Conservation (phyloP, 1,140 invertebrate species). For the Coelopa frigida region DNA sequence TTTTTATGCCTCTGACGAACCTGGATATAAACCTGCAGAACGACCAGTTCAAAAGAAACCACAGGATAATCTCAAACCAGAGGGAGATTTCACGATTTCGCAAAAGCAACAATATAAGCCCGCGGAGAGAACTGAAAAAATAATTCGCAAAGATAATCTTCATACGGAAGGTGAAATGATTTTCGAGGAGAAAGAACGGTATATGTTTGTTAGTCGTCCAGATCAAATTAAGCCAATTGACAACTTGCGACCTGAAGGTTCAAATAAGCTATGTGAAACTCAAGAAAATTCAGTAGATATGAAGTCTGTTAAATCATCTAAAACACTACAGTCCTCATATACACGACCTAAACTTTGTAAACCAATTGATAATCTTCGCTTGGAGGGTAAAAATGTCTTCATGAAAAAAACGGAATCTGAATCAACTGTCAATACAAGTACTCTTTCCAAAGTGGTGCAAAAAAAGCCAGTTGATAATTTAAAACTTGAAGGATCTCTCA, state of each 20-base stretch:
- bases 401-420: slow-evolving; percentile 40
- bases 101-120: too few species aligned
- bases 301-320: slow-evolving; percentile 52
- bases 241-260: too few species aligned
- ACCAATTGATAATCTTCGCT: slow-evolving; percentile 54
- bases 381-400: slow-evolving; percentile 49
- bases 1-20: slow-evolving; percentile 30
- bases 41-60: slow-evolving; percentile 38
- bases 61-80: slow-evolving; percentile 46
- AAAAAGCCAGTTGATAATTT: slow-evolving; percentile 44
- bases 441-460: slow-evolving; percentile 51
- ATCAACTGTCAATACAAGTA: slow-evolving; percentile 53
- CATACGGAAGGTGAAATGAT: too few species aligned
- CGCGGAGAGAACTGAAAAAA: too few species aligned
- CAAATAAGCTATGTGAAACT: too few species aligned
- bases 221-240: too few species aligned
- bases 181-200: slow-evolving; percentile 18
- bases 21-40: slow-evolving; percentile 41
- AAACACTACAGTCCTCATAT: slow-evolving; percentile 51
- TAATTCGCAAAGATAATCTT: too few species aligned
- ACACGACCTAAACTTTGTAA: slow-evolving; percentile 49
- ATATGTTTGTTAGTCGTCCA: slow-evolving; percentile 48
- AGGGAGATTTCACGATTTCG: slow-evolving; percentile 53
- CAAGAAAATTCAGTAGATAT: too few species aligned
- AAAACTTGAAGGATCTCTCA: slow-evolving; percentile 54